Percentiles rank a stretch among this genome's conserved stretches.
phyloP scores from a whole-genome alignment of 2,888 invertebrate species.

The Caenorhabditis doughertyi region DNA sequence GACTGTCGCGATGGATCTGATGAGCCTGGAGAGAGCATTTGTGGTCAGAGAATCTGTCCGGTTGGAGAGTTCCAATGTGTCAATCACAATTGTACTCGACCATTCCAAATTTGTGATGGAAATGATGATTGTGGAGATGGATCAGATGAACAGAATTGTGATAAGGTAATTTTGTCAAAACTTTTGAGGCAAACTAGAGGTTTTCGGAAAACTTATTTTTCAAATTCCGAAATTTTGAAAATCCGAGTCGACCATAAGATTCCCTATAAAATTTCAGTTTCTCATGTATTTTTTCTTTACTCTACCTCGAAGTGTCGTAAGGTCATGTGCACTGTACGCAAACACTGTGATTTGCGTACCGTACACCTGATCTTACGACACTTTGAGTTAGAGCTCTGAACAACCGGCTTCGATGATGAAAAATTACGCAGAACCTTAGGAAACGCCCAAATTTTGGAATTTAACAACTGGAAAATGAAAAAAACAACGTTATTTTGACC shows the following conservation, averaged over 20 bases:
- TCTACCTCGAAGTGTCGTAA: conserved; percentile 4
- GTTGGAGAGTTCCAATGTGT: conserved; percentile 94
- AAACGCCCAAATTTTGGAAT: no score
- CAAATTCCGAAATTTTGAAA: no score
- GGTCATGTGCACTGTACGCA: not conserved
- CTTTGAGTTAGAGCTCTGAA: not conserved
- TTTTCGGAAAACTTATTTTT: no score
- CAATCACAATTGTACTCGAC: conserved; percentile 93
- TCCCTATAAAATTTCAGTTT: no score
- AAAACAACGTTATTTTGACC: no score
- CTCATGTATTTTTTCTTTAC: no score
- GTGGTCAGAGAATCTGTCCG: conserved; percentile 80
- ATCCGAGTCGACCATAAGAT: no score
- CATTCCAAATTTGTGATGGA: conserved; percentile 86
- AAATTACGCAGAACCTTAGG: no score
- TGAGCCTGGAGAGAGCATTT: conserved; percentile 85
- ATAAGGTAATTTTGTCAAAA: no score
- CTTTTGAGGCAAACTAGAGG: no score
- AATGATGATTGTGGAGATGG: conserved; percentile 82
- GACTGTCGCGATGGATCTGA: conserved; percentile 98
- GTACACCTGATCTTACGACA: not conserved
- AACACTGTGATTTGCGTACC: not conserved
- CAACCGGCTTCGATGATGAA: no score
- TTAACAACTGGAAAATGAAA: no score
- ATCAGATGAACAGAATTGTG: conserved; percentile 81